phyloP scores from a whole-genome alignment of 2,888 invertebrate species.

The Polylopha cassiicola region DNA sequence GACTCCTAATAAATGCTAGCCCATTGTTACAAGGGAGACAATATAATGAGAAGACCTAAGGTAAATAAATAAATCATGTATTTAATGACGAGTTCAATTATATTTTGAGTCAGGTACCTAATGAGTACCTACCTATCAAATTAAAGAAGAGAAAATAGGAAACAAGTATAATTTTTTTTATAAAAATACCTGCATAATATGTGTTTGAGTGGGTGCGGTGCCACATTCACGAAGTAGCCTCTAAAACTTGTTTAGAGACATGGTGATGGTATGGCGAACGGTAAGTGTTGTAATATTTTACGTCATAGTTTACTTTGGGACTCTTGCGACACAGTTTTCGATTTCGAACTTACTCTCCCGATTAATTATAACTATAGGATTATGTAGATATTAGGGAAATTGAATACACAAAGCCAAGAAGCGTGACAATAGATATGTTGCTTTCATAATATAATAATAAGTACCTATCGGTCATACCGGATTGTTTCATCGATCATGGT shows the following conservation, averaged over 20 bases:
- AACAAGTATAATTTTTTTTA: constrained; percentile 4
- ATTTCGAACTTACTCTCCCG: constrained; percentile 12
- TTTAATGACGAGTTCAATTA: too few species aligned
- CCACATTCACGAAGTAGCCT: too few species aligned
- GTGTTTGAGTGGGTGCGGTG: constrained; percentile 15
- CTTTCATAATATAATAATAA: too few species aligned
- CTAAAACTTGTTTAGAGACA: constrained; percentile 18
- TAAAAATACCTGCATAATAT: constrained; percentile 6
- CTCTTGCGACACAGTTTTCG: constrained; percentile 12
- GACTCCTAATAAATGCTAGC: constrained; percentile 9
- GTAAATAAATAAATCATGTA: too few species aligned
- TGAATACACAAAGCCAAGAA: not conserved
- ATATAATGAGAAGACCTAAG: too few species aligned
- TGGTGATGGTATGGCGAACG: constrained; percentile 11
- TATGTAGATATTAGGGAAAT: too few species aligned
- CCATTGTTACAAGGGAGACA: constrained; percentile 13
- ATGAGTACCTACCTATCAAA: too few species aligned
- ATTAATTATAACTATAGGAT: too few species aligned
- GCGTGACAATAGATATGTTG: not conserved
- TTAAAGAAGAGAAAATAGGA: not conserved
- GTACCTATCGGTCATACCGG: too few species aligned
- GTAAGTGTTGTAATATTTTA: constrained; percentile 15
- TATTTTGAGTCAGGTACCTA: too few species aligned
- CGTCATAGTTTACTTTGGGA: constrained; percentile 11
- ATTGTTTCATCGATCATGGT: too few species aligned